A percentile compares a stretch with the other conserved stretches of the same genome.
Conservation (phyloP, 2,113 vertebrate species). For the Nycticryphes semicollaris region DNA sequence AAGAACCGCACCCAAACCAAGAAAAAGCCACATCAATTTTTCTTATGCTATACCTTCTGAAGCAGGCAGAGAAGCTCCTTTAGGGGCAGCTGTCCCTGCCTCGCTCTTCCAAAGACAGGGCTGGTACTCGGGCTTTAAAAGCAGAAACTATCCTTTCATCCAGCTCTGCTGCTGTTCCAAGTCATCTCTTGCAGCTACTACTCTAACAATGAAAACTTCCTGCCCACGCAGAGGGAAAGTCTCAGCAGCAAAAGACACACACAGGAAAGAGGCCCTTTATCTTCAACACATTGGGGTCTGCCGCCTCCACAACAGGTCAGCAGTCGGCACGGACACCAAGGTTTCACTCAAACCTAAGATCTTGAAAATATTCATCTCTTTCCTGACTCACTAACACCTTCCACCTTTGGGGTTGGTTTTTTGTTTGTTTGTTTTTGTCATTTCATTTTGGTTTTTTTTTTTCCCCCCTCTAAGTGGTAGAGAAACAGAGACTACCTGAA, state of each 20-base stretch:
- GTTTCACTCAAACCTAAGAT: not conserved
- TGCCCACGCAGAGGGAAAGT: not conserved
- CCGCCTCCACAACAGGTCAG: not conserved
- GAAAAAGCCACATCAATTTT: not conserved
- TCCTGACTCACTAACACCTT: not conserved
- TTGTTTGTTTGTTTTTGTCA: not conserved
- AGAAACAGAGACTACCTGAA: not conserved
- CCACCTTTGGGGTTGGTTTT: not conserved
- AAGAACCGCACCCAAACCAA: not conserved
- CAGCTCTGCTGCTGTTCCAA: not conserved
- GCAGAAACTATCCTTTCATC: not conserved
- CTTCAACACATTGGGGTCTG: not conserved
- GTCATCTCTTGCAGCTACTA: not conserved
- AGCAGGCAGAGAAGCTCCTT: not conserved
- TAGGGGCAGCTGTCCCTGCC: not conserved
- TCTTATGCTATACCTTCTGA: not conserved
- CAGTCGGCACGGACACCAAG: not conserved
- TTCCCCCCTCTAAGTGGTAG: not conserved
- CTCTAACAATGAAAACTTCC: not conserved
- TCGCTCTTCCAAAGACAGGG: not conserved
- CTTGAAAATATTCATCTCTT: not conserved
- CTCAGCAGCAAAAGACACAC: not conserved
- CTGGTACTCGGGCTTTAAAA: not conserved
- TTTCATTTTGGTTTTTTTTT: not conserved
- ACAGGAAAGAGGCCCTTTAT: not conserved